Base-by-base conservation (phyloP, 92 coral and sea anemone genomes). In the Palythoa heliodiscus region DNA sequence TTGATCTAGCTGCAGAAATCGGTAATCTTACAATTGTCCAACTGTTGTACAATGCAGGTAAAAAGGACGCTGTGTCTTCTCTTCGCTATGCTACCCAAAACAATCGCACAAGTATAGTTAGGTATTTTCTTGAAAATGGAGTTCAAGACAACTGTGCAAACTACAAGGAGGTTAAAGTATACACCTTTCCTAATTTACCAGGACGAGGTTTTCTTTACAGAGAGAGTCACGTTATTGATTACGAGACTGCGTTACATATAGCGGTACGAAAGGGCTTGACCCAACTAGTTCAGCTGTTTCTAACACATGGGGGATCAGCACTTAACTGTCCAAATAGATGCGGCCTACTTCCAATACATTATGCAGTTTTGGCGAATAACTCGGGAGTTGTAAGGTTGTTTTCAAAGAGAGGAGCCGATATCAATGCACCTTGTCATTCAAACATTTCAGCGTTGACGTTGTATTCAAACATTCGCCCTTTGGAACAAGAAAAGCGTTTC, bases 331-430 rank as follows among this genome's bases (percentile, higher is more conserved):
- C 83, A 2, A 67, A 78, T 48, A 68, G 4, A 19, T 17, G 61
- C 19, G 83, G 83, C 37, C 16, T 78, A 12, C 39, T 78, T 4
- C 83, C 83, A 48, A 61, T 78, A 35, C 83, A 78, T 63, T 78
- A 78, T 68, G 55, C 83, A 4, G 83, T 78, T 39, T 40, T 78
- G 83, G 13, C 58, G 61, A 63, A 7, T 14, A 78, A 40, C 25
- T 50, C 50, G 12, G 57, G 14, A 64, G 10, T 78, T 78, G 58
- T 78, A n/a, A 9, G 19, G 1, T 11, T 78, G 2, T 57, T 78
- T n/a, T 23, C 40, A 40, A 63, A n/a, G 4, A 38, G n/a, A 13
- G 60, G 72, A 39, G 73, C 38, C 11, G 14, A 40, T 20, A 50
- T 67, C 39, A 60, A 40, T 40, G 73, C 4, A n/a, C 40, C 83